Evolutionary conservation across 2,113 vertebrate species (phyloP).

Genomic region (Lepidothrix coronata): DNA sequence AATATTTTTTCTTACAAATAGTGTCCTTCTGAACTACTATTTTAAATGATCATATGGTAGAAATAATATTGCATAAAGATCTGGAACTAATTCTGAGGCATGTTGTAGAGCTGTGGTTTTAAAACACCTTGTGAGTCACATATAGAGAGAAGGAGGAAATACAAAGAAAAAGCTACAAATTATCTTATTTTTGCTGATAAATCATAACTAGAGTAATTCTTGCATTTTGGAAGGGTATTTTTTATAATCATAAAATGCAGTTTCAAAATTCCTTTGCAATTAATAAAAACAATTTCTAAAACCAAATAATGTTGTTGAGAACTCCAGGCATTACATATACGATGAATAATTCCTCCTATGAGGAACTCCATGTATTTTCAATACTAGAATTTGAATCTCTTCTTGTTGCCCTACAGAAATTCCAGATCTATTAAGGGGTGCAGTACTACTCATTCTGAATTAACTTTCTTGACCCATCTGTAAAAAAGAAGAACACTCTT

Average conservation of each 20-base stretch:
- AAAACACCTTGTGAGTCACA: not conserved
- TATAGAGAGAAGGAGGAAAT: not conserved
- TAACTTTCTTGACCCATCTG: not conserved
- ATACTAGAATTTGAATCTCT: not conserved
- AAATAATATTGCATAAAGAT: conserved; percentile 24
- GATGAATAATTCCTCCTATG: not conserved
- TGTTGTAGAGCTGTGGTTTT: not conserved
- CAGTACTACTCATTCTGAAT: not conserved
- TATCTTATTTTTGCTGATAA: not conserved
- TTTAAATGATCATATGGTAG: not conserved
- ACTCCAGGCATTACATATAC: not conserved
- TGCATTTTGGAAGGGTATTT: not conserved
- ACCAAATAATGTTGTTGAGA: not conserved
- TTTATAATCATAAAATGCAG: not conserved
- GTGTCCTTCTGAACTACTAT: not conserved
- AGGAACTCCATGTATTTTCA: not conserved
- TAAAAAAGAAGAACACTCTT: not conserved
- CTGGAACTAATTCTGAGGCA: conserved; percentile 72
- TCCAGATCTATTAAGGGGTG: not conserved
- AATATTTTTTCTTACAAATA: not conserved
- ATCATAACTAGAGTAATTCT: not conserved
- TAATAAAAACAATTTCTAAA: not conserved
- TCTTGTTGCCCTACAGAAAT: not conserved
- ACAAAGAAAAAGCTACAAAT: not conserved
- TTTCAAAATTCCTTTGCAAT: not conserved